Evolutionary conservation across 2,113 vertebrate genomes (phyloP).

Genomic region (Clarias macrocephalus): DNA sequence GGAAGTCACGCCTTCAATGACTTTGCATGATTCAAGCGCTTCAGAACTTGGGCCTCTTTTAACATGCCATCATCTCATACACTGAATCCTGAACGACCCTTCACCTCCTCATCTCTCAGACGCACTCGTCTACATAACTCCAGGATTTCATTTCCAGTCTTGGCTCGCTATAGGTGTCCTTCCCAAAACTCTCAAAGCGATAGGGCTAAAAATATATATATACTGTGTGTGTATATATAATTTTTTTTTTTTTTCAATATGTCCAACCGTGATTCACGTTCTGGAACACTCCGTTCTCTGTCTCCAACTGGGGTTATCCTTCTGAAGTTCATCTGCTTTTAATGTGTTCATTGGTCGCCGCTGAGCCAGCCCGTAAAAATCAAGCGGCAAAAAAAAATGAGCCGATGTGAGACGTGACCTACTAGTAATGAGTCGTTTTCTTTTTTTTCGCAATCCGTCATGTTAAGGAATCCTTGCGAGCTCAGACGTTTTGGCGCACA

Average conservation of each 20-base stretch:
- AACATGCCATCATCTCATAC: conserved; percentile 22
- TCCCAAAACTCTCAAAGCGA: conserved; percentile 16
- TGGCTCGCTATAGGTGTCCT: conserved; percentile 26
- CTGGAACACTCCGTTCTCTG: conserved; percentile 13
- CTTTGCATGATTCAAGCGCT: conserved; percentile 38
- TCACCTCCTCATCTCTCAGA: conserved; percentile 6
- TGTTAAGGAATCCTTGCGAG: conserved; percentile 47
- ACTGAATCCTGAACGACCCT: not conserved
- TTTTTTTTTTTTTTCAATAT: not conserved
- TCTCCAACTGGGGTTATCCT: conserved; percentile 15
- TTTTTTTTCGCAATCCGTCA: conserved; percentile 48
- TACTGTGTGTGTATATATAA: no score
- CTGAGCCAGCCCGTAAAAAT: conserved; percentile 26
- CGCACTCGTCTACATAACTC: not conserved
- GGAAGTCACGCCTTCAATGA: conserved; percentile 15
- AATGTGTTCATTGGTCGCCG: conserved; percentile 30
- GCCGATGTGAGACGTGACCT: conserved; percentile 41
- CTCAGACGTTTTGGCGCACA: conserved; percentile 47
- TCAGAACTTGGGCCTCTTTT: conserved; percentile 28
- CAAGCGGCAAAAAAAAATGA: not conserved
- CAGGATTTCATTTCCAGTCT: conserved; percentile 24
- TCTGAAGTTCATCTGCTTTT: conserved; percentile 53
- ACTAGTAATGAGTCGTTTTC: conserved; percentile 53
- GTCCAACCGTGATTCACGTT: conserved; percentile 46
- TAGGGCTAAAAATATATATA: not conserved